phyloP scores from a whole-genome alignment of 2,113 vertebrate species.

The Melanerpes aurifrons region DNA sequence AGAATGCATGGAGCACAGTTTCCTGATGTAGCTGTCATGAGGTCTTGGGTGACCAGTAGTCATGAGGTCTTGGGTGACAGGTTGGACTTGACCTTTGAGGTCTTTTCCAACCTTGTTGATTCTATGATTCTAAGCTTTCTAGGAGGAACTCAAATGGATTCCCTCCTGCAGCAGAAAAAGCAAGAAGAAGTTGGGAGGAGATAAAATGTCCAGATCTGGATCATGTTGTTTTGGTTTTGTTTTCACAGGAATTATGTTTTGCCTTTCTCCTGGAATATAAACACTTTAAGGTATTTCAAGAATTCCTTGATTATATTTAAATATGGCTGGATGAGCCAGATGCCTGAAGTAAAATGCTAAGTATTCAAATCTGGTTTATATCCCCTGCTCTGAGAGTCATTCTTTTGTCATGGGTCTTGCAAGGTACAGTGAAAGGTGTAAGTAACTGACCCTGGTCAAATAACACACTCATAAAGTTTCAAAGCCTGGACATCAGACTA shows the following conservation, averaged over 20 bases:
- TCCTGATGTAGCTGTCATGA: too few relatives aligned
- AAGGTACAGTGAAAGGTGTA: not conserved
- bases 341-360: conserved; percentile 45
- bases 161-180: not conserved
- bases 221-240: not conserved
- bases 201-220: not conserved
- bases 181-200: not conserved
- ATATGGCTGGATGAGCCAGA: conserved; percentile 25
- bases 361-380: conserved; percentile 53
- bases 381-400: not conserved
- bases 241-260: conserved; percentile 34
- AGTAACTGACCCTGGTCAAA: not conserved
- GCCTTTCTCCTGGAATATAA: conserved; percentile 3
- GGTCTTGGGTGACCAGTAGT: too few relatives aligned
- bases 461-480: not conserved
- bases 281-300: conserved; percentile 47
- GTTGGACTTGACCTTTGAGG: too few relatives aligned
- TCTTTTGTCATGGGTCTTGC: not conserved
- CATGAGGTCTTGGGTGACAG: too few relatives aligned
- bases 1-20: too few relatives aligned
- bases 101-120: too few relatives aligned
- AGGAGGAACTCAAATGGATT: not conserved
- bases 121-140: not conserved
- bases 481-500: not conserved
- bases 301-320: conserved; percentile 49